Evolutionary conservation across 2,797 vertebrate genomes (phyloP).

Genomic region (Sphenopsis melanotis): DNA sequence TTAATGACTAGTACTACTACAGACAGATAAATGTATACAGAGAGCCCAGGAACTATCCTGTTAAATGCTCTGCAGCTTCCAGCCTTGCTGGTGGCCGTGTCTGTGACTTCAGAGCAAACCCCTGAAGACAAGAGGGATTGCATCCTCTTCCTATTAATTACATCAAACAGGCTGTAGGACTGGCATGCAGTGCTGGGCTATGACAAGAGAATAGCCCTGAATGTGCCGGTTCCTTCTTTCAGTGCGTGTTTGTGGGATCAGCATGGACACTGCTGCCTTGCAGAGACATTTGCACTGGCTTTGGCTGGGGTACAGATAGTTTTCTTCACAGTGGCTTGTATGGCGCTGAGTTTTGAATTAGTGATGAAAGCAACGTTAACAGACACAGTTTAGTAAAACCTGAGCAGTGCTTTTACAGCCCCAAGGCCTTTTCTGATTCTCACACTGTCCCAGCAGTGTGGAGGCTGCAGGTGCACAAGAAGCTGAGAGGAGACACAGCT

Average conservation of each 20-base stretch:
- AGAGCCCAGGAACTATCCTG: neutral
- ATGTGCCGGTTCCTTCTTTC: rapidly evolving
- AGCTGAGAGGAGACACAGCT: neutral
- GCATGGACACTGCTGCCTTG: rapidly evolving
- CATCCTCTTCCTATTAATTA: neutral
- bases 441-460: rapidly evolving
- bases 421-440: neutral
- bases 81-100: neutral
- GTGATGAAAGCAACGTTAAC: neutral
- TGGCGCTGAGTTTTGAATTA: neutral
- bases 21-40: neutral
- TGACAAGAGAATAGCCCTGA: neutral
- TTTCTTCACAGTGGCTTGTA: neutral
- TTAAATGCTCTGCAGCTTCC: neutral
- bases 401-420: rapidly evolving
- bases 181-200: too few species aligned
- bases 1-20: neutral
- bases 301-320: neutral
- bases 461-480: neutral
- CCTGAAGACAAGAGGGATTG: neutral
- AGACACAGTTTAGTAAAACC: rapidly evolving
- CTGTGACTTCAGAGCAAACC: neutral
- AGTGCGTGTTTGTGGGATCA: neutral
- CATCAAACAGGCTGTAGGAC: neutral
- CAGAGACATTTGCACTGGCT: neutral